These are phyloP conservation scores for Eremobia ochroleuca DNA, from an alignment of 2,888 invertebrate genomes.

Conservation along the genomic window DNA sequence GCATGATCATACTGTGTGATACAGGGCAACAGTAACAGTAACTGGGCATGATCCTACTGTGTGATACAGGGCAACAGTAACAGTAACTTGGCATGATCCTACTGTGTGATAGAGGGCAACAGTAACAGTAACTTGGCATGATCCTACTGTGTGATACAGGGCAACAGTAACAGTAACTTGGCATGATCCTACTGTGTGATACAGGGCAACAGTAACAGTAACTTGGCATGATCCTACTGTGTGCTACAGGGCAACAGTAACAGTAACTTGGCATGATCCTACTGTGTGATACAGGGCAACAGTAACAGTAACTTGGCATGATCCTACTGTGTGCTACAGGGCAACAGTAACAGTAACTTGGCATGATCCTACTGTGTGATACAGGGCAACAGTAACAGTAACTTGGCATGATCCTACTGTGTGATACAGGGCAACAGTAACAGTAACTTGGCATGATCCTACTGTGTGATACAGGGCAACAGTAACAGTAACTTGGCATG, in stretches of 20 bases:
- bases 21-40: not conserved
- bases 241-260: not conserved
- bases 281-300: not conserved
- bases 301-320: not conserved
- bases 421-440: not conserved
- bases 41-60: not conserved
- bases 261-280: not conserved
- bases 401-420: not conserved
- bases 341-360: not conserved
- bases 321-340: not conserved
- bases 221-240: not conserved
- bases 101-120: not conserved
- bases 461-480: not conserved
- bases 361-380: not conserved
- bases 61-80: not conserved
- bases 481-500: not conserved
- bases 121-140: not conserved
- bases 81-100: not conserved
- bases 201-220: not conserved
- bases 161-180: not conserved
- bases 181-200: not conserved
- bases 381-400: not conserved
- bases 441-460: not conserved
- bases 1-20: not conserved
- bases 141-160: not conserved